Base-by-base conservation (phyloP, 2,113 vertebrate species). In the Gallinago paraguaiae region DNA sequence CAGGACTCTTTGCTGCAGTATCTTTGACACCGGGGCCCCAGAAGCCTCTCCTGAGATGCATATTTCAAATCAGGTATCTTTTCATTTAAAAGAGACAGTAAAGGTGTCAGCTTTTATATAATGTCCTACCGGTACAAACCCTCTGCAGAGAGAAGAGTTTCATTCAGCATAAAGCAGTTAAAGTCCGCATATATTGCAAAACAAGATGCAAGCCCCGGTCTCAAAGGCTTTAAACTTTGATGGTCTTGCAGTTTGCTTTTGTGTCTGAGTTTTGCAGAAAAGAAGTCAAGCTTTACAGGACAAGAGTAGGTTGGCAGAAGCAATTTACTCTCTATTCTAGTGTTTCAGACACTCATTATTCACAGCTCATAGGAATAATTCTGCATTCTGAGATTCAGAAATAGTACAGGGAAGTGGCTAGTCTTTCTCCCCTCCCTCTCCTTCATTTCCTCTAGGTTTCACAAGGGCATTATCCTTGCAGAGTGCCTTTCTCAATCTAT, bases 101-200 rank as follows among this genome's bases (percentile, higher is more conserved):
- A 94, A 92, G 37, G 10, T 82, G 46, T 82, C 93, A 50, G 41
- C 51, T 91, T 54, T 92, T 68, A 56, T 68, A 41, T 59, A 90
- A 82, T 41, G 22, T 37, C 48, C 43, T 75, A 86, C 31, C 51
- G 17, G 53, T 82, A 64, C 1, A 3, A 90, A 92, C 20, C 19
- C 61, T 79, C 51, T 71, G 43, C 25, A 64, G 57, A 27, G 10
- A 79, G 31, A 81, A 63, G 45, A 75, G 13, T 82, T 90, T 88
- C 48, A 67, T 94, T 92, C 20, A 64, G 63, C 11, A 12, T 56
- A 46, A 76, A 23, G 28, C 57, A 93, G 48, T 56, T 82, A 86
- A 82, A 85, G 85, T 56, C 28, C 53, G 75, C n/a, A 13, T 50
- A 54, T 76, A 68, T 71, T 68, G 23, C 46, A 37, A 60, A 56